phyloP scores from a whole-genome alignment of 2,797 vertebrate genomes.

The Enteromius paludinosus region DNA sequence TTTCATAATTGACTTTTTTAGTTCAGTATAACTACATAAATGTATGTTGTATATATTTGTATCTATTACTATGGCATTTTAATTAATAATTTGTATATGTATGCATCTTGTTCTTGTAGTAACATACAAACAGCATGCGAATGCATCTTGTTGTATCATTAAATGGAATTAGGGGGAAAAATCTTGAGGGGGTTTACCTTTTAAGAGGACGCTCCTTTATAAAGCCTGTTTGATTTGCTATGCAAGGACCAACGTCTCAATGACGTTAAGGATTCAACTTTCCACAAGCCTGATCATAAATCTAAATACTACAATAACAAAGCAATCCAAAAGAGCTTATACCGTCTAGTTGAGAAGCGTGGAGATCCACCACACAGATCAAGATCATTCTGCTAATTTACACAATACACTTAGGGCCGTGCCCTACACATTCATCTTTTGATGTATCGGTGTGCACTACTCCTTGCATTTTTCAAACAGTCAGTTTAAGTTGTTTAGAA shows the following conservation, averaged over 20 bases:
- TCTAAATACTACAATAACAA: background rate
- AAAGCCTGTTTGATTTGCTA: background rate
- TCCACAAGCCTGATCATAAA: background rate
- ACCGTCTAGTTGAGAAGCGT: background rate
- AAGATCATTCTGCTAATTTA: conserved; percentile 49
- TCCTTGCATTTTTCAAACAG: conserved; percentile 30
- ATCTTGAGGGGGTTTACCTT: background rate
- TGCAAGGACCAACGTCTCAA: background rate
- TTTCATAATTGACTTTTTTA: background rate
- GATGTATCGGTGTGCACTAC: conserved; percentile 22
- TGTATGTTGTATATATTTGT: background rate
- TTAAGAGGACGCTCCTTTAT: background rate
- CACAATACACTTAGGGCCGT: conserved; percentile 34
- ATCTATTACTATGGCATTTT: background rate
- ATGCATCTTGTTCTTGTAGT: background rate
- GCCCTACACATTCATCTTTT: conserved; percentile 45
- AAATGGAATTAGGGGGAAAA: background rate
- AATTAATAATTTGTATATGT: background rate
- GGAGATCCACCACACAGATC: conserved; percentile 35
- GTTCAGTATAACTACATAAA: background rate
- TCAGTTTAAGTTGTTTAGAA: conserved; percentile 36
- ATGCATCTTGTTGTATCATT: background rate
- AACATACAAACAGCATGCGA: background rate
- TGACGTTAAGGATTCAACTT: conserved; percentile 5
- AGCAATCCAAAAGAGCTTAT: background rate